Conservation (phyloP, 2,113 vertebrate species). For the Ranitomeya variabilis region DNA sequence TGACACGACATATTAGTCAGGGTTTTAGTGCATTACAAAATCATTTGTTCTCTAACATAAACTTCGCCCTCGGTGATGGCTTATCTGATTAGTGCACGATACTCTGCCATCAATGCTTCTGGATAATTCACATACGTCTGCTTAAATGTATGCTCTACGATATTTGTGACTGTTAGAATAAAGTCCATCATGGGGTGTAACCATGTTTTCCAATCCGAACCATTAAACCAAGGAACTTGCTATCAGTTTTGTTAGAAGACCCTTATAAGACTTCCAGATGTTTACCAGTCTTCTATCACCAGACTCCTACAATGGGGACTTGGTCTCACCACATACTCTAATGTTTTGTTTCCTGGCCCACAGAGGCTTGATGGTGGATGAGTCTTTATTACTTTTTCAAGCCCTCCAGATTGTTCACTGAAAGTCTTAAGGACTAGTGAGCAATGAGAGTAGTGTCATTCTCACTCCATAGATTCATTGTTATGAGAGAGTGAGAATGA, state of each 20-base stretch:
- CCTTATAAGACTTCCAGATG: too few species aligned
- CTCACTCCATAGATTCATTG: neutral
- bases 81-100: neutral
- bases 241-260: neutral
- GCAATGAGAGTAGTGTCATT: neutral
- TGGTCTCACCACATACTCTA: neutral
- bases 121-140: neutral
- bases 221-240: neutral
- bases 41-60: neutral
- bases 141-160: neutral
- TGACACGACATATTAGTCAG: constrained; percentile 28
- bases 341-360: too few species aligned
- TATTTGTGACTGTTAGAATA: neutral
- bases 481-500: neutral
- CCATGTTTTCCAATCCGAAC: neutral
- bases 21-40: constrained; percentile 22
- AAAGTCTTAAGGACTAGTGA: too few species aligned
- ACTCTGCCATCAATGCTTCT: neutral
- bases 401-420: too few species aligned
- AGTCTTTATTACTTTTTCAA: too few species aligned
- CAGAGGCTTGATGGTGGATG: too few species aligned
- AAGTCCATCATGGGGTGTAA: neutral
- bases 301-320: neutral
- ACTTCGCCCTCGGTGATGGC: neutral
- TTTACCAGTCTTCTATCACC: neutral